Base-by-base conservation (phyloP, 2,888 invertebrate species). In the Automeris io region DNA sequence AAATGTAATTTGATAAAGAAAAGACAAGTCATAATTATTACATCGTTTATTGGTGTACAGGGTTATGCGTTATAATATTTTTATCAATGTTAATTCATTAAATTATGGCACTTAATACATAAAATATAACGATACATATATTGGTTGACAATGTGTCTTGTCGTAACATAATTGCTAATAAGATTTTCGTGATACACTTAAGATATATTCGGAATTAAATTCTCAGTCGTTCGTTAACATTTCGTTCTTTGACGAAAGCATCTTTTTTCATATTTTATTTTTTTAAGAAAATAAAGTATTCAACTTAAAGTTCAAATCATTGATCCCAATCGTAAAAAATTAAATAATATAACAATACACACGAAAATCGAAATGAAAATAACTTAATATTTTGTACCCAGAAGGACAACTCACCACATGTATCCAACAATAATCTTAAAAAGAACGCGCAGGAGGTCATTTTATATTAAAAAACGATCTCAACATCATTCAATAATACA, bases 31-130 rank as follows among this genome's bases (percentile, higher is more conserved):
- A 72, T 74, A 69, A 70, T 71, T 64, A 68, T 44, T 57, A 69
- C 75, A 75, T 75, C 69, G 29, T 85, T 83, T 78, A 81, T 85
- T 83, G 82, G 83, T 86, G 83, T 86, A 85, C 78, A 86, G 82
- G 82, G 83, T 85, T 86, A 85, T 77, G 83, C 79, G 76, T 81
- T 82, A 81, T 69, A 80, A 79, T 80, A 79, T 63, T 68, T 67
- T 80, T 78, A 80, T 82, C 76, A 68, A 77, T 82, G 82, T 85
- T 86, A 85, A 80, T 80, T 85, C 74, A 76, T 85, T 80, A 81
- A 83, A 81, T 83, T 86, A 86, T 86, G 86, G 86, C 86, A 86
- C 86, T 85, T 80, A 85, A 85, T 68, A 75, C 61, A 83, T 81
- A 77, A 71, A 77, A 75, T 65, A 58, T 71, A 74, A 74, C 63